Evolutionary conservation across 2,797 vertebrate genomes (phyloP).

Genomic region (Danionella dracula): DNA sequence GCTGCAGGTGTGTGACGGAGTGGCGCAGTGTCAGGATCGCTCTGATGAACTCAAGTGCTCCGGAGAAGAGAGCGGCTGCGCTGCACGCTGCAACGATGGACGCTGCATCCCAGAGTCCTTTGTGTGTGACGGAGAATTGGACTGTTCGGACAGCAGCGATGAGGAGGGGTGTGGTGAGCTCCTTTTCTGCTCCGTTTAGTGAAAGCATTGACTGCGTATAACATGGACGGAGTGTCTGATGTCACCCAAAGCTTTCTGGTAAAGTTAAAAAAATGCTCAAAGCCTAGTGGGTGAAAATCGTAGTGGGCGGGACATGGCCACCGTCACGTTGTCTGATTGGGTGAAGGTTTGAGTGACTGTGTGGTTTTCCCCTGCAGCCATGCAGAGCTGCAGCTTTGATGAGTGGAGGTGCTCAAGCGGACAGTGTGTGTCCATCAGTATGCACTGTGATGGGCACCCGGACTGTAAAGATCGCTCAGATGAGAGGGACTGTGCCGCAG

Average conservation of each 20-base stretch:
- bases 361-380: slow-evolving; percentile 56
- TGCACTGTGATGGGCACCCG: slow-evolving; percentile 77
- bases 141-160: slow-evolving; percentile 77
- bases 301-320: too few species aligned
- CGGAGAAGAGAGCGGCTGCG: slow-evolving; percentile 61
- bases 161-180: slow-evolving; percentile 55
- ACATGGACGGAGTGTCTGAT: too few species aligned
- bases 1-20: slow-evolving; percentile 74
- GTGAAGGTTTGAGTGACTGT: too few species aligned
- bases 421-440: slow-evolving; percentile 71
- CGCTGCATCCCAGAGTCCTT: slow-evolving; percentile 77
- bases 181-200: too few species aligned
- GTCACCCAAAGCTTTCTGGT: too few species aligned
- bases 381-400: slow-evolving; percentile 49
- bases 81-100: slow-evolving; percentile 67
- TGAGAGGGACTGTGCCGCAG: slow-evolving; percentile 70
- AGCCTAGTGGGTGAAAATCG: too few species aligned
- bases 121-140: slow-evolving; percentile 76
- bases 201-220: too few species aligned
- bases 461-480: slow-evolving; percentile 86
- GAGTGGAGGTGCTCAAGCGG: slow-evolving; percentile 78
- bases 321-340: too few species aligned
- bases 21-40: slow-evolving; percentile 76
- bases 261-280: too few species aligned
- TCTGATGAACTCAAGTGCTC: slow-evolving; percentile 80